Base-by-base conservation (phyloP, 2,113 vertebrate genomes). In the Dipodomys stephensi region DNA sequence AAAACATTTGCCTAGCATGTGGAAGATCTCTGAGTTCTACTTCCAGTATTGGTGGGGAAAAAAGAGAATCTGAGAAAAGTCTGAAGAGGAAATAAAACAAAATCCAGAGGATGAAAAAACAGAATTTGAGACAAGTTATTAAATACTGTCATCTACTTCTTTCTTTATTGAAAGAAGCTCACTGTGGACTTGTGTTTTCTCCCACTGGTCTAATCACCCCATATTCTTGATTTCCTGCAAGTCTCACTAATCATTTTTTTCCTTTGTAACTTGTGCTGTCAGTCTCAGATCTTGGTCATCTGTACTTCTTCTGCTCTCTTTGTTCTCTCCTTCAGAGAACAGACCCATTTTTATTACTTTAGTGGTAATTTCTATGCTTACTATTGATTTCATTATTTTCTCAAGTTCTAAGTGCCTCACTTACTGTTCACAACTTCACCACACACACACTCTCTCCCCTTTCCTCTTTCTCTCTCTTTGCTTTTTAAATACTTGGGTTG, bases 21-120 rank as follows among this genome's bases (percentile, higher is more conserved):
- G 53, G 15, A 57, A 57, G 12, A 57, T 57, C 53, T 57, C 53
- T 57, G 53, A 57, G 53, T 57, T 57, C 53, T 19, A 57, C 53
- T 57, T 13, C 53, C 4, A 57, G 53, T 13, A 57, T 13, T 57
- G 53, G 15, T 57, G 53, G 53, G 53, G 15, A 57, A 57, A 39
- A 57, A 57, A 57, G 53, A 57, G 53, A 57, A 57, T 94, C 89
- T 94, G 78, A 97, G 79, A 69, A 88, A 82, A 44, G 4, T 19
- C 82, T 27, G 73, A n/a, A n/a, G 3, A 12, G 44, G 10, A 87
- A 74, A 72, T 19, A 73, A 67, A 53, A 44, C 46, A 39, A 68
- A 92, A 88, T 6, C 0, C 18, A 57, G 11, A 11, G n/a, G 6
- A 27, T 19, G 49, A 8, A 69, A 30, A 80, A 10, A 23, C 30